Evolutionary conservation across 2,888 invertebrate genomes (phyloP).

Genomic region (Agrypnus murinus): DNA sequence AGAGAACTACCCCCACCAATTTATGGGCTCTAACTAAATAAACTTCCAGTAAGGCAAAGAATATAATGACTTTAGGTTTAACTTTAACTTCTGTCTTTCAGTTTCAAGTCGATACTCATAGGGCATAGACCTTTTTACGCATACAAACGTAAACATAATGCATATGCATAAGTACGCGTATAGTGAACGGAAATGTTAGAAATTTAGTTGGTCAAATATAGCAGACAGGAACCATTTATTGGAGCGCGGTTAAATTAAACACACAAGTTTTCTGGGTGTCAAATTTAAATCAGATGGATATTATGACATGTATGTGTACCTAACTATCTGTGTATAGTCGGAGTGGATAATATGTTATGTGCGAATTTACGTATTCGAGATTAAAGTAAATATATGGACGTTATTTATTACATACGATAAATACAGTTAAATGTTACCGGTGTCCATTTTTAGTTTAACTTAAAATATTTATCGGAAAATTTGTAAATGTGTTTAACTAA

Average conservation of each 20-base stretch:
- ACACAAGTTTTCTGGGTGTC: too few species aligned
- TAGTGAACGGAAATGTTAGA: slow-evolving; percentile 48
- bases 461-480: too few species aligned
- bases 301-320: too few species aligned
- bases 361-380: too few species aligned
- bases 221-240: slow-evolving; percentile 38
- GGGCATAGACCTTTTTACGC: slow-evolving; percentile 50
- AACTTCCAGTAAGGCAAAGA: slow-evolving; percentile 37
- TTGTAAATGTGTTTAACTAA: too few species aligned
- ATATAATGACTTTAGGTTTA: slow-evolving; percentile 36
- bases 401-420: too few species aligned
- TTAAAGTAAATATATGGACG: too few species aligned
- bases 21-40: slow-evolving; percentile 38
- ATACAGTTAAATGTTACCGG: too few species aligned
- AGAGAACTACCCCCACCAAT: slow-evolving; percentile 35
- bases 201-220: slow-evolving; percentile 46
- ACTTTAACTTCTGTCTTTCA: slow-evolving; percentile 36
- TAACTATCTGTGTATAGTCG: too few species aligned
- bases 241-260: slow-evolving; percentile 5
- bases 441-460: too few species aligned
- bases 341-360: too few species aligned
- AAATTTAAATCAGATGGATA: too few species aligned
- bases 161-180: slow-evolving; percentile 42
- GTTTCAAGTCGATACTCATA: slow-evolving; percentile 38
- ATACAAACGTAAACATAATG: slow-evolving; percentile 36